Base-by-base conservation (phyloP, 2,113 vertebrate genomes). In the Athene noctua region DNA sequence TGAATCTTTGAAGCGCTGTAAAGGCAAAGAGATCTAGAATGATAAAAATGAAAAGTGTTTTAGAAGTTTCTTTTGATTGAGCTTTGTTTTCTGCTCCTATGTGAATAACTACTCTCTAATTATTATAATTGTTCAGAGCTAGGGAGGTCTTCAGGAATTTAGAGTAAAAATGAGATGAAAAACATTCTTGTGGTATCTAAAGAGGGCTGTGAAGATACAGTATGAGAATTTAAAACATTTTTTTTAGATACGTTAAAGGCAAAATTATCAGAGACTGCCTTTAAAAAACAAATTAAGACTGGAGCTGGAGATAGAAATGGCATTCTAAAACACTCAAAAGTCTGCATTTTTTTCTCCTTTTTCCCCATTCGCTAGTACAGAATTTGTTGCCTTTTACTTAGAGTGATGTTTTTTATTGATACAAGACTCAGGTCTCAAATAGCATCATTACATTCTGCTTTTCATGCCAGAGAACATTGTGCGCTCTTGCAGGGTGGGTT, bases 141-240 rank as follows among this genome's bases (percentile, higher is more conserved):
- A 92, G 61, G 83, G 82, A 93, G 81, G 57, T 40, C 51, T 91
- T 87, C 30, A 61, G 46, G 57, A 85, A 59, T 80, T 90, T 46
- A 63, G 47, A 85, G 47, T 23, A 52, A 88, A 94, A 80, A 70
- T 38, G 57, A 94, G 90, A 95, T 86, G 51, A 97, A 97, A 97
- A 93, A 84, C 88, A 95, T 97, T 96, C 93, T 79, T 97, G 88
- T 78, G 84, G 75, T 95, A 92, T 92, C 84, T 88, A 92, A 67
- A 54, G 42, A 80, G 54, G n/a, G 10, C 47, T 96, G 67, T 82
- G 90, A 95, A 88, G 85, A 94, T 83, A 68, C 57, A 78, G 67
- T 74, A 34, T 87, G 88, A 91, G 81, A 75, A 77, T 95, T 71
- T 82, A 88, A 94, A 92, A 1, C 22, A 18, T 51, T 44, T 94